Conservation (phyloP, 2,888 invertebrate genomes). For the Globia sparganii region DNA sequence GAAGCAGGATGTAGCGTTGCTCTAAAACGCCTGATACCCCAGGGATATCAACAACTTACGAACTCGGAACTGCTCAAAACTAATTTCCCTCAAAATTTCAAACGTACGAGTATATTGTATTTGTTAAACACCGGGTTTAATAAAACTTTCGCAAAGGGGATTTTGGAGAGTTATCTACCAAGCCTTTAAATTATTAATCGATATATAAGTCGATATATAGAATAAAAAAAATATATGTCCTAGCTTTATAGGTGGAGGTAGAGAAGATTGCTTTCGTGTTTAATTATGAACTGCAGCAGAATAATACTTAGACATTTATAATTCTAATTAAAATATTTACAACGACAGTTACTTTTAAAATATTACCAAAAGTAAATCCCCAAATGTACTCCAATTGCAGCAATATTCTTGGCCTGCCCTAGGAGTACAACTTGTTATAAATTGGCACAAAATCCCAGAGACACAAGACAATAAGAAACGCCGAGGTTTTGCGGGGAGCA, state of each 20-base stretch:
- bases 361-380: conserved; percentile 25
- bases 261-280: background rate
- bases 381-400: conserved; percentile 43
- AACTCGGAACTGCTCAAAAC: conserved; percentile 77
- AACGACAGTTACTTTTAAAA: background rate
- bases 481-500: conserved; percentile 76
- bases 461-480: conserved; percentile 83
- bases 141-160: conserved; percentile 44
- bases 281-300: background rate
- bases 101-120: conserved; percentile 50
- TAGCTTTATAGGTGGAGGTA: background rate
- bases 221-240: background rate
- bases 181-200: background rate
- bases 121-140: conserved; percentile 54
- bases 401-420: conserved; percentile 43
- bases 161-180: conserved; percentile 11
- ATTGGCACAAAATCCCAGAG: conserved; percentile 79
- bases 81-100: conserved; percentile 78
- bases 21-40: conserved; percentile 75
- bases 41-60: conserved; percentile 74
- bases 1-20: conserved; percentile 72
- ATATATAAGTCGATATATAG: background rate
- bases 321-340: background rate
- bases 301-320: background rate
- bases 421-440: conserved; percentile 73